Conservation (phyloP, 2,888 invertebrate species). For the Argyra leucocephala region DNA sequence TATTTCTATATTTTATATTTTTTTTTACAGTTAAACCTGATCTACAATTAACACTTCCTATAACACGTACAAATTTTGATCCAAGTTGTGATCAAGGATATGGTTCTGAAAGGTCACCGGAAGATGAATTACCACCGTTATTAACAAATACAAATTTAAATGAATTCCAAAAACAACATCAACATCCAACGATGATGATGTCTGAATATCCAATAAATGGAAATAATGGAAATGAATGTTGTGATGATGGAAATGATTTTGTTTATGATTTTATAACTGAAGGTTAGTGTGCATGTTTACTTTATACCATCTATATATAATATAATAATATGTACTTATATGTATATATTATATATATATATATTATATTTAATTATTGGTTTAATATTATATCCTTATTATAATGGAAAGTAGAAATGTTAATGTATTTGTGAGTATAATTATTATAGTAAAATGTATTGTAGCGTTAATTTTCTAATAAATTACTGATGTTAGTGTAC, state of each 20-base stretch:
- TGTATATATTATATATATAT: too few species aligned
- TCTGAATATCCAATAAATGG: conserved; percentile 9
- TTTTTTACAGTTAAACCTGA: conserved; percentile 21
- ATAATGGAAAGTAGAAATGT: too few species aligned
- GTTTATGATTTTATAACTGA: conserved; percentile 61
- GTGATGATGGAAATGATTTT: conserved; percentile 27
- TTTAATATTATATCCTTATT: too few species aligned
- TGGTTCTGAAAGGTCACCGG: conserved; percentile 66
- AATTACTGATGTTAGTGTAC: too few species aligned
- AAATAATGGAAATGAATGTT: conserved; percentile 8
- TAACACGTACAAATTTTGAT: conserved; percentile 36
- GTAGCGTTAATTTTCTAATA: too few species aligned
- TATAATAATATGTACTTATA: too few species aligned
- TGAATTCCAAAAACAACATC: conserved; percentile 41
- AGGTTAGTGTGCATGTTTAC: conserved; percentile 45
- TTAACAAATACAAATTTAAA: conserved; percentile 43
- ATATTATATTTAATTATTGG: too few species aligned
- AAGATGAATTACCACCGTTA: conserved; percentile 64
- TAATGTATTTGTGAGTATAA: too few species aligned
- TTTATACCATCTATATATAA: background rate
- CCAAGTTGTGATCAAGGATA: conserved; percentile 63
- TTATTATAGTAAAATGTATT: too few species aligned
- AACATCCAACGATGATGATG: background rate
- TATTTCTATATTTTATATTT: background rate
- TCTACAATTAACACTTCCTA: conserved; percentile 23